phyloP scores from a whole-genome alignment of 1,140 invertebrate species.

The Euwallacea fornicatus region DNA sequence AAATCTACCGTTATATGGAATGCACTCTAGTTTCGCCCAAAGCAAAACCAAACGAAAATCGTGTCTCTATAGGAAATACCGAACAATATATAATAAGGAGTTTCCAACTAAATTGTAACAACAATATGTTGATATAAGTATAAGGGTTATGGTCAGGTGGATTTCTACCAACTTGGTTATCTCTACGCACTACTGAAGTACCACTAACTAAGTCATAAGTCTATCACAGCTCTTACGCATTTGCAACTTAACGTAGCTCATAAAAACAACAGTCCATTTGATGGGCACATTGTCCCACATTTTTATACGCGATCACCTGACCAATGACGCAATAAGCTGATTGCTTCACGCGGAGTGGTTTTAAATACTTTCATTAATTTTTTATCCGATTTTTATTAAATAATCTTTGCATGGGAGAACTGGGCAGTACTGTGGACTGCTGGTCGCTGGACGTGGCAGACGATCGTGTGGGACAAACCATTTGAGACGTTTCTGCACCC shows the following conservation, averaged over 20 bases:
- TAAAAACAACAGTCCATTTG: conserved; percentile 18
- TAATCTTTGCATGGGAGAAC: no score
- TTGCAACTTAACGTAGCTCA: conserved; percentile 41
- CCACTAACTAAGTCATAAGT: conserved; percentile 45
- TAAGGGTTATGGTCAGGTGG: conserved; percentile 23
- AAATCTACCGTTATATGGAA: conserved; percentile 36
- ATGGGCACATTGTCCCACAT: not conserved
- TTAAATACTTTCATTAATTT: not conserved
- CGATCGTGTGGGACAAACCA: no score
- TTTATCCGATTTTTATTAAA: no score
- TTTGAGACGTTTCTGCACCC: no score
- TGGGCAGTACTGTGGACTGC: no score
- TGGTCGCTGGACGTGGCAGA: no score
- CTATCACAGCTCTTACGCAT: conserved; percentile 53
- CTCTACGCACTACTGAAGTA: conserved; percentile 35
- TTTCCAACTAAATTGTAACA: no score
- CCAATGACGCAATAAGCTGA: conserved; percentile 33
- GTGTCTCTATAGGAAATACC: no score
- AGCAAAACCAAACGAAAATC: conserved; percentile 21
- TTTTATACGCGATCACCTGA: conserved; percentile 28
- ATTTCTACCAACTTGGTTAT: not conserved
- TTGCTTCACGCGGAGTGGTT: conserved; percentile 27
- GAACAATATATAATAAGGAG: no score
- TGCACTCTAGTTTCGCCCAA: conserved; percentile 28
- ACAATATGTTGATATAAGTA: no score